Evolutionary conservation across 2,888 invertebrate genomes (phyloP).

Genomic region (Dryomyza anilis): DNA sequence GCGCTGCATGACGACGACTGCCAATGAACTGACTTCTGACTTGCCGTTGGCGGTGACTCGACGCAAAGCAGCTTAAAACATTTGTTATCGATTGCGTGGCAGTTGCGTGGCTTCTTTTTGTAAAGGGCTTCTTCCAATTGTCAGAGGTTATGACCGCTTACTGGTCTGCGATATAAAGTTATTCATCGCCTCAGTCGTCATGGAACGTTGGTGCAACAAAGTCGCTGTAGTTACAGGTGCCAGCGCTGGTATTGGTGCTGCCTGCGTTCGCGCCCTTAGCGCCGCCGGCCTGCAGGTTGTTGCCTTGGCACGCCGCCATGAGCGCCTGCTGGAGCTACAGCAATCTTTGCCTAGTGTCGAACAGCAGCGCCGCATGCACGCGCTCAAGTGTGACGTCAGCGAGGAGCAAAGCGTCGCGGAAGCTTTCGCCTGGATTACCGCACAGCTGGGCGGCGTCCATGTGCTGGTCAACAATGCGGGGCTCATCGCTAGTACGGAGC

Average conservation of each 20-base stretch:
- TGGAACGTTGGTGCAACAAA: conserved; percentile 69
- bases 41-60: too few relatives aligned
- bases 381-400: conserved; percentile 61
- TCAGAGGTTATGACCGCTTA: neutral
- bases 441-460: conserved; percentile 65
- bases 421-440: conserved; percentile 64
- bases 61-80: neutral
- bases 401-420: conserved; percentile 64
- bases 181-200: too few relatives aligned
- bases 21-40: neutral
- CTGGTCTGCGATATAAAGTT: neutral
- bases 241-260: conserved; percentile 68
- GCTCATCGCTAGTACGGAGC: conserved; percentile 52
- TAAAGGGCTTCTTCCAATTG: too few relatives aligned
- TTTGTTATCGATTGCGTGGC: neutral
- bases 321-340: conserved; percentile 50
- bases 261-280: conserved; percentile 61
- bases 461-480: conserved; percentile 70
- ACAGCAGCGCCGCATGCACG: conserved; percentile 44
- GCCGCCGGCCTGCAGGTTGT: conserved; percentile 65
- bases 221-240: conserved; percentile 71
- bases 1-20: conserved; percentile 62
- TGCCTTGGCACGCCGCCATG: conserved; percentile 64
- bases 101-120: conserved; percentile 17
- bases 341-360: conserved; percentile 38